Conservation (phyloP, 1,140 invertebrate species). For the Pogonognathellus flavescens region DNA sequence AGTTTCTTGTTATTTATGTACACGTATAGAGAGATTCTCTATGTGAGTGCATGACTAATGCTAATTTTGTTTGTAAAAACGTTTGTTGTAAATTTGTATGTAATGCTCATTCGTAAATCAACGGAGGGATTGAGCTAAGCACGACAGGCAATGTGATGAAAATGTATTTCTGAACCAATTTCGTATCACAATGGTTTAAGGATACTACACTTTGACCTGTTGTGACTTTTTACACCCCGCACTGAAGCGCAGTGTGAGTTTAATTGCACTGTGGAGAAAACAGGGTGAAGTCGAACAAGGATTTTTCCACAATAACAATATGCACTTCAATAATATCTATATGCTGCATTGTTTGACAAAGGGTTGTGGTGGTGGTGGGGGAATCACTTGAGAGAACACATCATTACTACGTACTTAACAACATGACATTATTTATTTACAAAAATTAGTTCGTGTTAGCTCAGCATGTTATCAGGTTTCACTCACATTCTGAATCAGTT, state of each 20-base stretch:
- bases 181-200: neutral
- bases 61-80: neutral
- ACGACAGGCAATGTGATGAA: no score
- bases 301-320: neutral
- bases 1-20: no score
- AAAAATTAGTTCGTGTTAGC: constrained; percentile 34
- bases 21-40: no score
- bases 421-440: constrained; percentile 42
- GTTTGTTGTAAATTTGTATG: neutral
- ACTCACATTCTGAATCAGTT: no score
- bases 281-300: neutral
- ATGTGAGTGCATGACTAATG: neutral
- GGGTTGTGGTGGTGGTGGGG: constrained; percentile 5
- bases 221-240: constrained; percentile 14
- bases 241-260: constrained; percentile 28
- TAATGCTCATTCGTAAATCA: no score
- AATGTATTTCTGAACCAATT: neutral
- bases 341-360: constrained; percentile 15
- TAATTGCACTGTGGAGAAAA: constrained; percentile 8
- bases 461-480: constrained; percentile 33
- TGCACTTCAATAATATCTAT: neutral
- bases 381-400: constrained; percentile 38
- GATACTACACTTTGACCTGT: constrained; percentile 19
- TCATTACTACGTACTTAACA: neutral
- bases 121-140: no score